These are phyloP conservation scores for Halyomorpha halys DNA, from an alignment of 1,140 invertebrate genomes.

Conservation along the genomic window DNA sequence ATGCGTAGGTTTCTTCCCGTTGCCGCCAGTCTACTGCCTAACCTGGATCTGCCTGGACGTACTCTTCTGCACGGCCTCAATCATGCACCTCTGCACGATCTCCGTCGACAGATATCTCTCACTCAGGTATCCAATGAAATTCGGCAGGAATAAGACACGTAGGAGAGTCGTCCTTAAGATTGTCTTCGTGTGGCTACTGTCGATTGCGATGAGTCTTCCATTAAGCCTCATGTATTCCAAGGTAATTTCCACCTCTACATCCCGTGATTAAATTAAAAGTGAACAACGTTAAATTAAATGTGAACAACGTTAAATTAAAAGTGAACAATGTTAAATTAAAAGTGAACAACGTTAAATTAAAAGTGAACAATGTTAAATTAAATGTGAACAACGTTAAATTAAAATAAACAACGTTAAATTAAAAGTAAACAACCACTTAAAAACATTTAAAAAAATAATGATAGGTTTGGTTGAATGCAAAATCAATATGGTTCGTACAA, in stretches of 20 bases:
- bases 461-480: too few relatives aligned
- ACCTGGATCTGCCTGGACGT: conserved; percentile 88
- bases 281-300: too few relatives aligned
- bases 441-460: too few relatives aligned
- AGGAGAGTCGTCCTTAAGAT: conserved; percentile 78
- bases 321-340: too few relatives aligned
- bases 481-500: too few relatives aligned
- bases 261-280: too few relatives aligned
- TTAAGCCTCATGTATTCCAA: conserved; percentile 78
- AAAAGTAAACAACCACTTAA: too few relatives aligned
- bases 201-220: conserved; percentile 78
- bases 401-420: too few relatives aligned
- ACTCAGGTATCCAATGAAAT: conserved; percentile 76
- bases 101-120: conserved; percentile 83
- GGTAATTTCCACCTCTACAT: conserved; percentile 39
- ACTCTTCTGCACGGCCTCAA: conserved; percentile 88
- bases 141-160: conserved; percentile 79
- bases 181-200: conserved; percentile 80
- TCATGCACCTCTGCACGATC: conserved; percentile 93
- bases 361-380: too few relatives aligned
- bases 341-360: too few relatives aligned
- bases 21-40: conserved; percentile 68
- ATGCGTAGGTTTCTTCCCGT: conserved; percentile 63
- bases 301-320: too few relatives aligned
- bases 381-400: too few relatives aligned